These are phyloP conservation scores for Porites divaricata DNA, from an alignment of 92 coral and sea anemone species.

Conservation along the genomic window DNA sequence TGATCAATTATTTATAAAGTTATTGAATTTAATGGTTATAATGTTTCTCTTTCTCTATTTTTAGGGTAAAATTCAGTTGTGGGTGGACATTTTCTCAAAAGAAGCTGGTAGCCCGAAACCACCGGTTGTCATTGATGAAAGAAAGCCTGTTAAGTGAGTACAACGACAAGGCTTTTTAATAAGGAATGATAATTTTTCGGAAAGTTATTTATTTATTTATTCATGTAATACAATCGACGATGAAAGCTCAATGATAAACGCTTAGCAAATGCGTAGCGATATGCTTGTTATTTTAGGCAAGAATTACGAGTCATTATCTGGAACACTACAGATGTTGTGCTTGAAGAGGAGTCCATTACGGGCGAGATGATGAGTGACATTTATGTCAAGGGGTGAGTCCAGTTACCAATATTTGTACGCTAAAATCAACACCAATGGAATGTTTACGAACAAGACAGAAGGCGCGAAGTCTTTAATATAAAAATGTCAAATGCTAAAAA, in stretches of 20 bases:
- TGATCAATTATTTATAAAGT: no score
- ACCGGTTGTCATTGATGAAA: slow-evolving; percentile 68
- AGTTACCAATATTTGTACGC: not conserved
- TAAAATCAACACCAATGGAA: no score
- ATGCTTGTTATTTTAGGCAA: slow-evolving; percentile 50
- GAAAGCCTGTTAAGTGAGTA: slow-evolving; percentile 71
- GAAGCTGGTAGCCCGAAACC: slow-evolving; percentile 63
- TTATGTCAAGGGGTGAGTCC: slow-evolving; percentile 90
- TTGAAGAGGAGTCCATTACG: slow-evolving; percentile 93
- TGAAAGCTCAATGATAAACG: not conserved
- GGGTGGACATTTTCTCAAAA: slow-evolving; percentile 96
- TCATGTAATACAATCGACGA: no score
- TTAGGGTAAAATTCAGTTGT: slow-evolving; percentile 77
- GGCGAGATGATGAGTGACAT: slow-evolving; percentile 97
- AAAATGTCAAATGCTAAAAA: no score
- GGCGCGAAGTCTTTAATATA: no score
- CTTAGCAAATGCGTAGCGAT: not conserved
- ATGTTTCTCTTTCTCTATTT: no score
- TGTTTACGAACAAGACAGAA: no score
- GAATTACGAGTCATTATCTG: slow-evolving; percentile 86
- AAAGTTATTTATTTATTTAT: no score
- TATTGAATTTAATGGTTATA: no score
- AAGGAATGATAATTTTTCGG: no score
- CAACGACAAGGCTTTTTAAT: not conserved
- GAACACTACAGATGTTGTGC: slow-evolving; percentile 89